Conservation (phyloP, 1,140 invertebrate genomes). For the fruit fly (Drosophila melanogaster) region DNA sequence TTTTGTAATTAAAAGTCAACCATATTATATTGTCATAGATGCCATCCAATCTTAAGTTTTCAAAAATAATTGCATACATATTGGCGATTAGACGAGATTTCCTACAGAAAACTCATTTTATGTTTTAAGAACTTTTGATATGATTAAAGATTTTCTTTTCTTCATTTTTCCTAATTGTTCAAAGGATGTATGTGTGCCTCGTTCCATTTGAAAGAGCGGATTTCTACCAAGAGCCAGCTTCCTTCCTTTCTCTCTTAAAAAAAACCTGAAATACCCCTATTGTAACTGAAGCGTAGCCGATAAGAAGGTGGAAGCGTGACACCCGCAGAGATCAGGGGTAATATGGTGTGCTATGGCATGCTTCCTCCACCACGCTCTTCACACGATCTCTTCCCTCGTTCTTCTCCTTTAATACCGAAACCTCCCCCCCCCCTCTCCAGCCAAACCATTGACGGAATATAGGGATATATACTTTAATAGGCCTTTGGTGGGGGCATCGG, state of each 20-base stretch:
- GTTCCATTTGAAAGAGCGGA: no score
- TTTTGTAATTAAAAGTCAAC: background rate
- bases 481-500: slow-evolving; percentile 18
- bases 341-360: background rate
- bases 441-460: background rate
- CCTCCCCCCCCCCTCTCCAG: background rate
- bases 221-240: background rate
- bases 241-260: background rate
- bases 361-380: slow-evolving; percentile 9
- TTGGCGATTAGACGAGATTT: no score
- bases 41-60: no score
- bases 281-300: background rate
- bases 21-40: background rate
- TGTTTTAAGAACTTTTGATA: no score
- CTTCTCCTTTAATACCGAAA: background rate
- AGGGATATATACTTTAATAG: slow-evolving; percentile 24
- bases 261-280: slow-evolving; percentile 7
- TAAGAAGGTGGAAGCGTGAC: slow-evolving; percentile 8
- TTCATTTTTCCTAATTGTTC: no score
- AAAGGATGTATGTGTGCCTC: no score
- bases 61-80: no score
- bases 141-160: no score
- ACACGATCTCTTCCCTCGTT: slow-evolving; percentile 5
- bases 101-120: no score
- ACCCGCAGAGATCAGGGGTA: slow-evolving; percentile 12